Evolutionary conservation across 1,140 invertebrate genomes (phyloP).

Genomic region (Riptortus pedestris): DNA sequence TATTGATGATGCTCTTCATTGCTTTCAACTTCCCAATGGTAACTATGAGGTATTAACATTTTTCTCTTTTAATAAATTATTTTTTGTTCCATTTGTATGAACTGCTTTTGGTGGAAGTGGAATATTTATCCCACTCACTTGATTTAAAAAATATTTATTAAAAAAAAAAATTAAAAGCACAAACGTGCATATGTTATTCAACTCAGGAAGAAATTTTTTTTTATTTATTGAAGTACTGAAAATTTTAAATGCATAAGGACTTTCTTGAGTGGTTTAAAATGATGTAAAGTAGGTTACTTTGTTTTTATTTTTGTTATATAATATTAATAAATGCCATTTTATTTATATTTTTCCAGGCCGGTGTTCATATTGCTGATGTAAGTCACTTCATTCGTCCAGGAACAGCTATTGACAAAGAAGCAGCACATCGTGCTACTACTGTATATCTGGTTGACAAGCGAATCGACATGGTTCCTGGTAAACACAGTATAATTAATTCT

Average conservation of each 20-base stretch:
- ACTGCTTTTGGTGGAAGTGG: no score
- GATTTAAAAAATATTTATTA: no score
- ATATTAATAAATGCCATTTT: neutral
- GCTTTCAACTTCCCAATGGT: conserved; percentile 58
- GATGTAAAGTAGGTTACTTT: no score
- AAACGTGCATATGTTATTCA: no score
- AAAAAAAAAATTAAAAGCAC: no score
- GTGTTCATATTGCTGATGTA: conserved; percentile 93
- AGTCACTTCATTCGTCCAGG: conserved; percentile 84
- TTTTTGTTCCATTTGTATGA: no score
- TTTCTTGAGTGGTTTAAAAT: no score
- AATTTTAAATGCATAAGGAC: no score
- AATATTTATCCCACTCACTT: no score
- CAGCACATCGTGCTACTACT: conserved; percentile 72
- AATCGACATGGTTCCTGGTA: conserved; percentile 80
- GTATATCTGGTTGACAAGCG: conserved; percentile 83
- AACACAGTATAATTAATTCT: conserved; percentile 8
- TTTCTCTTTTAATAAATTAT: neutral
- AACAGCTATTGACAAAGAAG: conserved; percentile 79
- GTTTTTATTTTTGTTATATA: no score
- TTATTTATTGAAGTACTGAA: no score
- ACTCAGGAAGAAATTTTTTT: no score
- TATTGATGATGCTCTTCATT: conserved; percentile 97
- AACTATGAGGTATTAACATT: conserved; percentile 54
- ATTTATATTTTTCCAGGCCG: conserved; percentile 44